Conservation (phyloP, 2,888 invertebrate species). For the Gymnoscelis rufifasciata region DNA sequence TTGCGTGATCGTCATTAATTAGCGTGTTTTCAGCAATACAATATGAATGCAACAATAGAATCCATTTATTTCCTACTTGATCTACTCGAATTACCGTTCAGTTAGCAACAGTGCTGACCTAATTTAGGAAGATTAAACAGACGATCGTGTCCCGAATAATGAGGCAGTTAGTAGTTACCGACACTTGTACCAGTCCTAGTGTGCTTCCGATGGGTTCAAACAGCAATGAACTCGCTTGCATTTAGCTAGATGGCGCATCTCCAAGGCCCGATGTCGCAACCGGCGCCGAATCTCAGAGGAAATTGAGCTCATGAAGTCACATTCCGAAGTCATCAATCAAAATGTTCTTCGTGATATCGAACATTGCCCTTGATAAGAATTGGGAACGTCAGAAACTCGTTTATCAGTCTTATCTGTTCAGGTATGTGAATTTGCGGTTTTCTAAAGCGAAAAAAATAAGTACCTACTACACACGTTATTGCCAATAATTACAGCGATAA, state of each 20-base stretch:
- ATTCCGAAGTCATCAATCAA: slow-evolving; percentile 12
- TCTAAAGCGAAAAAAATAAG: too few species aligned
- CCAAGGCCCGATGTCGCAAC: not conserved
- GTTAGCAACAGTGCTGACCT: too few species aligned
- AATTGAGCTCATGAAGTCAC: not conserved
- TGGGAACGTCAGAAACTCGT: slow-evolving; percentile 5
- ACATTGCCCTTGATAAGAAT: slow-evolving; percentile 9
- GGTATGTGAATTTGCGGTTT: not conserved
- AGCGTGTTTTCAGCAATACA: not conserved
- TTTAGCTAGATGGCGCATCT: slow-evolving; percentile 3
- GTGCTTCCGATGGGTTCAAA: too few species aligned
- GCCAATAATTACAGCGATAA: not conserved
- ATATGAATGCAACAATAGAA: not conserved
- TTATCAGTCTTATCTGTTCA: slow-evolving; percentile 3
- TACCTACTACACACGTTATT: not conserved
- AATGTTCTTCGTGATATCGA: slow-evolving; percentile 1
- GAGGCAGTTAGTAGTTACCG: too few species aligned
- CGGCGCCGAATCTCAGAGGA: not conserved
- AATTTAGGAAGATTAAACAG: too few species aligned
- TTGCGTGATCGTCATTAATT: not conserved
- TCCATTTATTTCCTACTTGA: not conserved
- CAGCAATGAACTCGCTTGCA: not conserved
- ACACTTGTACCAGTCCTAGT: too few species aligned
- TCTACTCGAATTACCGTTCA: too few species aligned
- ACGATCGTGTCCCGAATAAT: too few species aligned